Base-by-base conservation (phyloP, 2,888 invertebrate species). In the Tineola bisselliella region DNA sequence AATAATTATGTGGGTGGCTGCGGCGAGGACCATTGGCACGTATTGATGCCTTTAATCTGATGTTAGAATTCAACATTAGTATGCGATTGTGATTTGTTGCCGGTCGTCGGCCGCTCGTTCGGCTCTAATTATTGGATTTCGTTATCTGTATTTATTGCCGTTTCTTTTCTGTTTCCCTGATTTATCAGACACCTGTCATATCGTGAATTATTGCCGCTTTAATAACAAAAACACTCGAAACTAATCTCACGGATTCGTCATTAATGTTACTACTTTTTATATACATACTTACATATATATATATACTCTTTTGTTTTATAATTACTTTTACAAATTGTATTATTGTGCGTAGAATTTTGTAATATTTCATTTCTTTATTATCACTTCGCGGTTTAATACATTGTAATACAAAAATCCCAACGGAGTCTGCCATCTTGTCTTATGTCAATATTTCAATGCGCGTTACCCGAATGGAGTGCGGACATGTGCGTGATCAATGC, bases 41-140 rank as follows among this genome's bases (percentile, higher is more conserved):
- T 84, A 87, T 87, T 84, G 87, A 87, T 87, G 87, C 79, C 81
- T 86, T 86, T 84, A 86, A 87, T 87, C 86, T 83, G 84, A 87
- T 84, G 84, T 84, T 84, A 84, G 86, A 86, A 83, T 83, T 82
- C 81, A 80, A 75, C 83, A 83, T 86, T 84, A 81, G 84, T 83
- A 83, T 83, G 83, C 81, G 79, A 76, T 73, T 72, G 79, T 84
- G 86, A 83, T 84, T 86, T 84, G 84, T 84, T 70, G 82, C 77
- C 77, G 74, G 74, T 70, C 81, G 76, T 76, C 75, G 74, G 68
- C 79, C 81, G 79, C 82, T 83, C 84, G 82, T 86, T 81, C 79
- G 70, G 74, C 76, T 77, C 76, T 86, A 84, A 87, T 86, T 84
- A 86, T 84, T 83, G 84, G 81, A 84, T 84, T 84, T 81, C 76